Evolutionary conservation across 2,888 invertebrate genomes (phyloP).

Genomic region (Scaptomyza cyrtandrae): DNA sequence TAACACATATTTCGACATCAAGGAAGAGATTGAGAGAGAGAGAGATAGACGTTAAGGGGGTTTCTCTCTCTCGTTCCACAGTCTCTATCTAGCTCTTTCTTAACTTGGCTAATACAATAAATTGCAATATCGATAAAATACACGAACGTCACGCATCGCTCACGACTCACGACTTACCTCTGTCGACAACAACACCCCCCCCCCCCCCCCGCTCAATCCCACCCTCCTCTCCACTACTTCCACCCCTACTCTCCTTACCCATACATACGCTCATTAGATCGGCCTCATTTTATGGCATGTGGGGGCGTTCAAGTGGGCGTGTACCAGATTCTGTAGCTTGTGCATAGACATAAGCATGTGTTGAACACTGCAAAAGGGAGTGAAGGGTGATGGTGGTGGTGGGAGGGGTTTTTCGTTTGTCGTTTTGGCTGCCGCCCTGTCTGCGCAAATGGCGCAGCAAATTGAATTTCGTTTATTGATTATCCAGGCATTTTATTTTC

Average conservation of each 20-base stretch:
- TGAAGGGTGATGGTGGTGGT: neutral
- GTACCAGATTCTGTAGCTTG: slow-evolving; percentile 39
- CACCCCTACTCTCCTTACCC: neutral
- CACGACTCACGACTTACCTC: slow-evolving; percentile 34
- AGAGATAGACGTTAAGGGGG: neutral
- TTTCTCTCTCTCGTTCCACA: neutral
- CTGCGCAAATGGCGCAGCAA: slow-evolving; percentile 82
- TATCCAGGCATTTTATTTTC: slow-evolving; percentile 77
- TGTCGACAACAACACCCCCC: slow-evolving; percentile 2
- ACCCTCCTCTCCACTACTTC: neutral
- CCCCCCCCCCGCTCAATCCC: slow-evolving; percentile 16
- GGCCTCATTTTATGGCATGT: slow-evolving; percentile 71
- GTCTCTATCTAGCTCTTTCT: no score
- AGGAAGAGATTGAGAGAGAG: neutral
- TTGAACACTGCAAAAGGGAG: neutral
- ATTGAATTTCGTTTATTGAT: slow-evolving; percentile 81
- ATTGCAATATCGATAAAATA: slow-evolving; percentile 81
- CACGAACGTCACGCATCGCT: slow-evolving; percentile 71
- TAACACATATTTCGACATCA: slow-evolving; percentile 71
- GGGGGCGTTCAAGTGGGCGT: slow-evolving; percentile 63
- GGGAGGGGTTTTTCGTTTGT: neutral
- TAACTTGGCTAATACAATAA: slow-evolving; percentile 68
- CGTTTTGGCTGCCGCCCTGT: slow-evolving; percentile 42
- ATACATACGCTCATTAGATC: slow-evolving; percentile 64
- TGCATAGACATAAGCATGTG: slow-evolving; percentile 19